Conservation (phyloP, 2,888 invertebrate species). For the Acanthacorydalis orientalis region DNA sequence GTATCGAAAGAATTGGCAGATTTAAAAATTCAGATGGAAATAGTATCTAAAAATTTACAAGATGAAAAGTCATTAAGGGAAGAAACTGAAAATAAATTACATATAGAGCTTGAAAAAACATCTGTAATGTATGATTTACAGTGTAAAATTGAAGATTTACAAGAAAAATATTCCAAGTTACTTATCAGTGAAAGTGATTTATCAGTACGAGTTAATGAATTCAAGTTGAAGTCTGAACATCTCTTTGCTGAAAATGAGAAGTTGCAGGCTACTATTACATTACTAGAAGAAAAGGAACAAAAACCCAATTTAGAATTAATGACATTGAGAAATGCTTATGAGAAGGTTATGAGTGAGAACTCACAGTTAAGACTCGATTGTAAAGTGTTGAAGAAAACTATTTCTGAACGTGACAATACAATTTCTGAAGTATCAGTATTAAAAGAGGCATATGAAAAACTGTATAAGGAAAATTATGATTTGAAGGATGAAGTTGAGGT, state of each 20-base stretch:
- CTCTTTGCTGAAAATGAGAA: conserved; percentile 7
- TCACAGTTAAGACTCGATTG: conserved; percentile 21
- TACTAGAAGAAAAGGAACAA: too few relatives aligned
- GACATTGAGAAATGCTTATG: conserved; percentile 19
- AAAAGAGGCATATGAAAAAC: conserved; percentile 23
- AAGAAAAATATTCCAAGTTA: conserved; percentile 11
- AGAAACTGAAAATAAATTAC: conserved; percentile 13
- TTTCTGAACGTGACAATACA: conserved; percentile 17
- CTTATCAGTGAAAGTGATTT: conserved; percentile 9
- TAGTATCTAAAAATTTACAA: conserved; percentile 12
- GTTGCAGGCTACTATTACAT: neutral
- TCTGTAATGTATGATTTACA: conserved; percentile 12
- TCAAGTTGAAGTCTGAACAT: conserved; percentile 1
- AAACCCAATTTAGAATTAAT: conserved; percentile 10
- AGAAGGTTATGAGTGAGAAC: conserved; percentile 18
- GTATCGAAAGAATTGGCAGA: conserved; percentile 1
- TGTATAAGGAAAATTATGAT: conserved; percentile 23
- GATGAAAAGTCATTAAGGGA: conserved; percentile 16
- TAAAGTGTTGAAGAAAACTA: conserved; percentile 14
- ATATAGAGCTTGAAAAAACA: conserved; percentile 12
- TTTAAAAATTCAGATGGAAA: conserved; percentile 11
- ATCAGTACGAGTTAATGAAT: conserved; percentile 8
- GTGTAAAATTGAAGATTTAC: conserved; percentile 14
- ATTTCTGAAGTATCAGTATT: conserved; percentile 14
- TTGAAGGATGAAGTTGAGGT: conserved; percentile 22